phyloP scores from a whole-genome alignment of 2,797 vertebrate species.

The Meda fulgida region DNA sequence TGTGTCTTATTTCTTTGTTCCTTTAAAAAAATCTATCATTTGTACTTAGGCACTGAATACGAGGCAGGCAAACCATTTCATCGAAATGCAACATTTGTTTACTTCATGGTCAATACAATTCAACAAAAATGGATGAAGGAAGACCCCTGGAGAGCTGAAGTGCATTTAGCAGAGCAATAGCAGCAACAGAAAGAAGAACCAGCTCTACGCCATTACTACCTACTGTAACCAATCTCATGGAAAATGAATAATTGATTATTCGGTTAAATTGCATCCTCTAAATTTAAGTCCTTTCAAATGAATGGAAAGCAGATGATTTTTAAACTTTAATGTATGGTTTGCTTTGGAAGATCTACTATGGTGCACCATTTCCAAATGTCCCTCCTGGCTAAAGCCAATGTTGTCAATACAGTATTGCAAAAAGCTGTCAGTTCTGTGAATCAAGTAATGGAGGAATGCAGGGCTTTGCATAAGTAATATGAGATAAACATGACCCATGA shows the following conservation, averaged over 20 bases:
- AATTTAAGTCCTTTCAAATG: slow-evolving; percentile 46
- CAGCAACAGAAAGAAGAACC: slow-evolving; percentile 14
- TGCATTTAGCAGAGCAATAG: slow-evolving; percentile 30
- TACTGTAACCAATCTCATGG: slow-evolving; percentile 37
- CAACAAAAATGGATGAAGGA: slow-evolving; percentile 20
- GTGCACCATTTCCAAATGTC: slow-evolving; percentile 9
- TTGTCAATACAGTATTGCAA: slow-evolving; percentile 13
- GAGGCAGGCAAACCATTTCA: slow-evolving; percentile 2
- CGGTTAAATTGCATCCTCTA: slow-evolving; percentile 32
- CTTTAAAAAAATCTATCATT: not conserved
- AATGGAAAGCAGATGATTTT: slow-evolving; percentile 43
- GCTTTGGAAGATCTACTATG: not conserved
- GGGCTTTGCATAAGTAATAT: not conserved
- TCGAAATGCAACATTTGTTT: slow-evolving; percentile 6
- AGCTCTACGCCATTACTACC: not conserved
- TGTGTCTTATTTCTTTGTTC: no score
- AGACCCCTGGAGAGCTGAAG: not conserved
- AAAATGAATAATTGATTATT: slow-evolving; percentile 55
- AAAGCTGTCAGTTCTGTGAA: slow-evolving; percentile 5
- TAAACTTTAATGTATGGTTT: slow-evolving; percentile 46
- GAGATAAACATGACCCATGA: slow-evolving; percentile 13
- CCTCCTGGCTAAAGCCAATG: slow-evolving; percentile 32
- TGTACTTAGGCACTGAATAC: not conserved
- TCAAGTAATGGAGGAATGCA: not conserved
- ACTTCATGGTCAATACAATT: not conserved